Percentiles rank a stretch among this genome's conserved stretches.
phyloP scores from a whole-genome alignment of 2,888 invertebrate genomes.

The Eilema griseolum region DNA sequence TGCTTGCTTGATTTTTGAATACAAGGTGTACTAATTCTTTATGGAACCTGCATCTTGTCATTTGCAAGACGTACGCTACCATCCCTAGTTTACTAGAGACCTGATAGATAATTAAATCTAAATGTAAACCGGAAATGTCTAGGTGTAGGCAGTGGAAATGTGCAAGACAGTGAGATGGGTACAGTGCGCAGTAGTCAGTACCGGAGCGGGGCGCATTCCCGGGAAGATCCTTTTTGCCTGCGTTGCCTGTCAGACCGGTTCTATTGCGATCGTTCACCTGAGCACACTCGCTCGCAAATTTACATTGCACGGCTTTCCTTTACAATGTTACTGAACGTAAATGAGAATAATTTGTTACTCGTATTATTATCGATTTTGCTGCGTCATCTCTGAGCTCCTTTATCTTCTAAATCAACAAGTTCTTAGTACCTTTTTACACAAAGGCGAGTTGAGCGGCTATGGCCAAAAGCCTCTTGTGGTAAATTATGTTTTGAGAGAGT shows the following conservation, averaged over 20 bases:
- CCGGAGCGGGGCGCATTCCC: slow-evolving; percentile 26
- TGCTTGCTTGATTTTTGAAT: not conserved
- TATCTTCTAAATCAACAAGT: slow-evolving; percentile 29
- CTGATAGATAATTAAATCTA: slow-evolving; percentile 31
- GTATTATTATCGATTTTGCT: slow-evolving; percentile 35
- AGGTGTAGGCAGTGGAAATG: slow-evolving; percentile 54
- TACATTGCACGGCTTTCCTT: slow-evolving; percentile 59
- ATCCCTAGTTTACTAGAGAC: not conserved
- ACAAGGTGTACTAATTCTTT: not conserved
- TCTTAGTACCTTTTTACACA: slow-evolving; percentile 20
- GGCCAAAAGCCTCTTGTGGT: not conserved
- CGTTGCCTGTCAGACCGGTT: slow-evolving; percentile 75
- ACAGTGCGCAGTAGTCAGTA: slow-evolving; percentile 10
- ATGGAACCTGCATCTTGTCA: not conserved
- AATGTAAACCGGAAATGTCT: slow-evolving; percentile 70
- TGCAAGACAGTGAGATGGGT: slow-evolving; percentile 9
- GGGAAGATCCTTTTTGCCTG: slow-evolving; percentile 74
- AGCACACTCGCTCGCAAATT: slow-evolving; percentile 69
- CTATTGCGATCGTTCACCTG: slow-evolving; percentile 80
- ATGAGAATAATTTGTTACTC: slow-evolving; percentile 43
- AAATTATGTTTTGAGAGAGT: not conserved
- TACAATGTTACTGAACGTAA: slow-evolving; percentile 60
- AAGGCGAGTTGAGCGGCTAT: not conserved
- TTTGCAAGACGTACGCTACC: not conserved
- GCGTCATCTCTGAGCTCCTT: slow-evolving; percentile 42